Percentiles rank a stretch among this genome's conserved stretches.
These are phyloP conservation scores for Pangasianodon gigas DNA, from an alignment of 2,113 vertebrate species.

Conservation along the genomic window DNA sequence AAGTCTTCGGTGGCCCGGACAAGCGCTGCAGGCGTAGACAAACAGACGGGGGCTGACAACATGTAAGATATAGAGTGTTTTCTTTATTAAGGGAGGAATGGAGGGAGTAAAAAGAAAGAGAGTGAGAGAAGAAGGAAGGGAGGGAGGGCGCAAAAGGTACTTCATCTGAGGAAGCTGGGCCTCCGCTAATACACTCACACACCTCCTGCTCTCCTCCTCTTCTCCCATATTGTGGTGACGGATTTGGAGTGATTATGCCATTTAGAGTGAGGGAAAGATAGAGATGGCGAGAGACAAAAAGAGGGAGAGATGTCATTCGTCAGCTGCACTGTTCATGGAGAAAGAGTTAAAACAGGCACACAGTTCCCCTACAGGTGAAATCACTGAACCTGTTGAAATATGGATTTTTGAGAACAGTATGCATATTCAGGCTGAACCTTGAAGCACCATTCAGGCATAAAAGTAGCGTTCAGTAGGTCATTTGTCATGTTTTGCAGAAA, in stretches of 20 bases:
- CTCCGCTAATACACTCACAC: neutral
- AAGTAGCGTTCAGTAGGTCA: neutral
- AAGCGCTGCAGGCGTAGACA: conserved; percentile 66
- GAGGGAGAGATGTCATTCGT: neutral
- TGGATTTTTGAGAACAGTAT: neutral
- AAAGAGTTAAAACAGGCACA: conserved; percentile 31
- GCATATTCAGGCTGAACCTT: neutral
- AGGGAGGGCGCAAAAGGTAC: conserved; percentile 47
- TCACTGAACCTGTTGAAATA: conserved; percentile 16
- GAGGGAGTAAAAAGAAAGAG: neutral
- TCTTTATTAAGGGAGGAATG: conserved; percentile 61
- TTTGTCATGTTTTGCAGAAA: neutral
- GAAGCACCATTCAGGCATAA: neutral
- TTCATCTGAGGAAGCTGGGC: conserved; percentile 41
- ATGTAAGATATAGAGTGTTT: conserved; percentile 69
- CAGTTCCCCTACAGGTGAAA: conserved; percentile 4
- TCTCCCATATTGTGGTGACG: conserved; percentile 37
- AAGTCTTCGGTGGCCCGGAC: conserved; percentile 59
- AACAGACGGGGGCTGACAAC: conserved; percentile 68
- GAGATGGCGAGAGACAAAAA: neutral
- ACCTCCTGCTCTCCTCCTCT: conserved; percentile 35
- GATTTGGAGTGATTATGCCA: conserved; percentile 54
- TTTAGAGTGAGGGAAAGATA: neutral
- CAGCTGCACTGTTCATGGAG: neutral
- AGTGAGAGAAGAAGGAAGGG: neutral